Evolutionary conservation across 2,797 vertebrate species (phyloP), one percentile per base, ranked within the genome.

Genomic region (Crocidura indochinensis): DNA sequence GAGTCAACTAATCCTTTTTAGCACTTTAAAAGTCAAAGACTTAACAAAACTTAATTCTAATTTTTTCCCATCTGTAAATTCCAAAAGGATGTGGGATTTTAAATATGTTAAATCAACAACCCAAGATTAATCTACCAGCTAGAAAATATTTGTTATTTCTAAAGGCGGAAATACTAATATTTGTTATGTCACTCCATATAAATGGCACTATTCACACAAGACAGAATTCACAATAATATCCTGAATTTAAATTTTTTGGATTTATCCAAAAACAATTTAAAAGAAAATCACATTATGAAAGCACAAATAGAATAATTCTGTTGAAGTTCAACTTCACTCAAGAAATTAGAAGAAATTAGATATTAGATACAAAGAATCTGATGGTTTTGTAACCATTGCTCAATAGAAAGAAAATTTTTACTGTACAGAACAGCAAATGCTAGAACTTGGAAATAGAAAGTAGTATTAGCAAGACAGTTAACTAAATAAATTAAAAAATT

Each of bases 331-430:
- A 88, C 93, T 93, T 96, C 92, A 92, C 65, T 97, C 75, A 94
- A 91, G 60, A 72, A 93, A 81, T 83, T 95, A 95, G 51, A 97
- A 88, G 60, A 94, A 94, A 90, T 92, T 95, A 94, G 31, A 76
- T 71, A 64, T 6, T 29, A 46, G 3, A 60, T 49, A 73, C n/a
- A 51, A 95, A 82, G 94, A 81, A 96, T 84, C 19, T 97, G 97
- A 97, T 98, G 96, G 12, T 84, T 89, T 94, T 97, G 98, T 97
- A 94, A 95, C 96, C 96, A 94, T 93, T 98, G 97, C 96, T 98
- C 96, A 95, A 95, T 96, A 97, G 96, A 98, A 94, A 82, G 31
- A 80, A 44, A 77, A 74, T 75, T 80, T 53, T 86, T 85, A 60
- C 64, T 92, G 4, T 53, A 20, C n/a, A 81, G 44, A 92, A 69